Evolutionary conservation across 2,113 vertebrate genomes (phyloP).

Genomic region (Oxyura jamaicensis): DNA sequence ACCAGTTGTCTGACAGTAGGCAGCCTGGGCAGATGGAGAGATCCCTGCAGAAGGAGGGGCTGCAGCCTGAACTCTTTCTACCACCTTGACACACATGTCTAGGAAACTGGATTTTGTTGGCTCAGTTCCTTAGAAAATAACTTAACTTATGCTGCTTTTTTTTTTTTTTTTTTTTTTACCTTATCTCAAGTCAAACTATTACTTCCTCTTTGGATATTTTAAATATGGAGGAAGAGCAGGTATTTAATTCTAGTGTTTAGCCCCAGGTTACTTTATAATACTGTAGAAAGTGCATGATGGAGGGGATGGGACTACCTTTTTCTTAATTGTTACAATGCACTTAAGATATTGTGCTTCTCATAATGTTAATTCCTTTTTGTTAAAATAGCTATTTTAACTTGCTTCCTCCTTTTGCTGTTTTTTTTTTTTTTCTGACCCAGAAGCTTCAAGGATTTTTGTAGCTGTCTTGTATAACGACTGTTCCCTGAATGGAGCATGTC

Average conservation of each 20-base stretch:
- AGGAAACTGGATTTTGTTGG: not conserved
- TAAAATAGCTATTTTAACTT: not conserved
- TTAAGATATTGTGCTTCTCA: not conserved
- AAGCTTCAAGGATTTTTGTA: not conserved
- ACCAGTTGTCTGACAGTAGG: not conserved
- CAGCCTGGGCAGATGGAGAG: not conserved
- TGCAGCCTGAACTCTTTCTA: not conserved
- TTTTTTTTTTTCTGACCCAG: no score
- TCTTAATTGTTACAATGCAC: not conserved
- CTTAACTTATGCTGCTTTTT: not conserved
- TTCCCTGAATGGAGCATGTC: not conserved
- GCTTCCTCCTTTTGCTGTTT: not conserved
- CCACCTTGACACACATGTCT: not conserved
- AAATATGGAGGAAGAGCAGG: not conserved
- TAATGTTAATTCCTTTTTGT: not conserved
- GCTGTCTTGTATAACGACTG: not conserved
- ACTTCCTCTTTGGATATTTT: conserved; percentile 7
- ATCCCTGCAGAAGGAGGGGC: not conserved
- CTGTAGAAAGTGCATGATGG: not conserved
- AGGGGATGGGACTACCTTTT: not conserved
- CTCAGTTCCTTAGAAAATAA: not conserved
- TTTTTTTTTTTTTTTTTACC: not conserved
- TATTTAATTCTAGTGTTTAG: not conserved
- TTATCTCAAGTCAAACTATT: not conserved
- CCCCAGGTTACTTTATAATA: not conserved